Percentiles rank a stretch among this genome's conserved stretches.
Evolutionary conservation across 2,797 vertebrate genomes (phyloP).

Genomic region (Tolypeutes matacus): DNA sequence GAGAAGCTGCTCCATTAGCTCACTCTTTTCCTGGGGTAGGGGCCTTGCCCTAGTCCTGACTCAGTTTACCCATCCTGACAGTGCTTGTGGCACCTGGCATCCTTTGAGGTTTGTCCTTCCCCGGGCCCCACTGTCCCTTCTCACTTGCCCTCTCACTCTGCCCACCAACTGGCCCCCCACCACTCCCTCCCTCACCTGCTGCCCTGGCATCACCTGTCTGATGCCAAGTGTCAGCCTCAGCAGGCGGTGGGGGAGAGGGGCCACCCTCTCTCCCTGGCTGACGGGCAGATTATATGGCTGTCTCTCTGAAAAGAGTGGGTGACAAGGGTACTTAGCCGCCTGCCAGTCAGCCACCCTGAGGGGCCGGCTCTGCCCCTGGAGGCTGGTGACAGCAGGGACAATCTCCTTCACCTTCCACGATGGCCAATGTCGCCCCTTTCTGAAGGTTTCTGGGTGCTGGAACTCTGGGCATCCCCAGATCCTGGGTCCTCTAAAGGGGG

Average conservation of each 20-base stretch:
- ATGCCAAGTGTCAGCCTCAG: not conserved
- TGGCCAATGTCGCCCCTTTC: not conserved
- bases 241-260: not conserved
- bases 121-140: not conserved
- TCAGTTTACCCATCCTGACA: slow-evolving; percentile 18
- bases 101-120: not conserved
- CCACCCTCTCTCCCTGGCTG: slow-evolving; percentile 29
- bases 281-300: slow-evolving; percentile 75
- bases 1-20: not conserved
- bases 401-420: not conserved
- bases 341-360: not conserved
- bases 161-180: not conserved
- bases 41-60: not conserved
- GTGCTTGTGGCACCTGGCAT: not conserved
- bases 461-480: not conserved
- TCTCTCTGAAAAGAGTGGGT: slow-evolving; percentile 54
- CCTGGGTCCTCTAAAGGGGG: not conserved
- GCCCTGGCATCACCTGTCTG: not conserved
- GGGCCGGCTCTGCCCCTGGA: not conserved
- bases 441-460: not conserved
- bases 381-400: not conserved
- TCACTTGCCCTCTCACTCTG: not conserved
- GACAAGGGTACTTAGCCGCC: slow-evolving; percentile 75
- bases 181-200: not conserved
- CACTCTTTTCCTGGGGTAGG: not conserved